phyloP scores from a whole-genome alignment of 2,797 vertebrate species.

The Cercopithecus petaurista region DNA sequence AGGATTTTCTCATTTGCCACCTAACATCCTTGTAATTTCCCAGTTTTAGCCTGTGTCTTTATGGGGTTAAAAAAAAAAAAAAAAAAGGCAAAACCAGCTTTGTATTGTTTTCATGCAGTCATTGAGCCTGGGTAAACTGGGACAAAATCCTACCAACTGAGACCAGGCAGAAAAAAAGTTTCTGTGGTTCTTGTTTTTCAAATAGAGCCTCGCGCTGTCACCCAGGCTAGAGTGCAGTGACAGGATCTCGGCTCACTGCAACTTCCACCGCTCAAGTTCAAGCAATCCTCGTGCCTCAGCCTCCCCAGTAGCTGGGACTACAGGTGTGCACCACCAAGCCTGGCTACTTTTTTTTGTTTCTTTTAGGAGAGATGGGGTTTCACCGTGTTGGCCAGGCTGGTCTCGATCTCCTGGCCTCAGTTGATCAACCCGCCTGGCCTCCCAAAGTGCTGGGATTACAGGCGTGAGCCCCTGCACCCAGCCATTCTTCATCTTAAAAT shows the following conservation, averaged over 20 bases:
- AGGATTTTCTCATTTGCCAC: conserved; percentile 73
- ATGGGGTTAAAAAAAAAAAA: conserved; percentile 1
- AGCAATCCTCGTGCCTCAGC: background rate
- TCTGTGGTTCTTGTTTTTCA: background rate
- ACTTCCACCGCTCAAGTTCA: background rate
- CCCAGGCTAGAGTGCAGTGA: background rate
- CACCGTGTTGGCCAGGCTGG: background rate
- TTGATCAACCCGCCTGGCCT: background rate
- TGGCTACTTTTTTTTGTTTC: background rate
- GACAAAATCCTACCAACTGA: conserved; percentile 72
- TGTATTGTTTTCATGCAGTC: conserved; percentile 60
- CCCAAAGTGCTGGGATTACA: background rate
- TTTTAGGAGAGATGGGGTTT: background rate
- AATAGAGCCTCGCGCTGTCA: background rate
- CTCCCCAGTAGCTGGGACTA: background rate
- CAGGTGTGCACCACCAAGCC: background rate
- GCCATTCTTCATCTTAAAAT: background rate
- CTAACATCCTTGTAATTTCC: conserved; percentile 76
- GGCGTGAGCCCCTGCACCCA: background rate
- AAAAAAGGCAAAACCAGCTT: conserved; percentile 64
- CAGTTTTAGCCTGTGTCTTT: conserved; percentile 78
- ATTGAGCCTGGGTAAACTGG: conserved; percentile 67
- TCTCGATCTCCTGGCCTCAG: background rate
- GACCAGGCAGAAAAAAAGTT: conserved; percentile 63
- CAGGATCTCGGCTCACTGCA: background rate